phyloP scores from a whole-genome alignment of 2,797 vertebrate species.

The Tympanoctomys barrerae region DNA sequence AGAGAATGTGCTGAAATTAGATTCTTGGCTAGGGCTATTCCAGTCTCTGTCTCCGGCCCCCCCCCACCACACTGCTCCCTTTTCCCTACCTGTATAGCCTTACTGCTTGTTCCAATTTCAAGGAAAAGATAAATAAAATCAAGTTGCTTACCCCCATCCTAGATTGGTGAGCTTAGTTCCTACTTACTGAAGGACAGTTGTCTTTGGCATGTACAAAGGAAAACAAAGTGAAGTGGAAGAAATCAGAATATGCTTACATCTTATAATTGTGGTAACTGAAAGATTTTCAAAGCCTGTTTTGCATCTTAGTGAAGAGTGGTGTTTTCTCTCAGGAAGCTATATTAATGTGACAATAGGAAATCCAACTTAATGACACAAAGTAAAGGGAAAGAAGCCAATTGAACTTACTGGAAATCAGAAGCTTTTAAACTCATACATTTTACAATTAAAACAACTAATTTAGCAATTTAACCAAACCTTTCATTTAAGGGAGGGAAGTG shows the following conservation, averaged over 20 bases:
- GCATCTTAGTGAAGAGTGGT: slow-evolving; percentile 22
- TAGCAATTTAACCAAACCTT: slow-evolving; percentile 75
- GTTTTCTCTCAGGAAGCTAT: slow-evolving; percentile 51
- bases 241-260: background rate
- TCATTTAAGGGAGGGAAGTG: slow-evolving; percentile 73
- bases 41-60: background rate
- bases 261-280: slow-evolving; percentile 26
- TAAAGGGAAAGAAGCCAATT: slow-evolving; percentile 8
- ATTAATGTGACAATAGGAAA: slow-evolving; percentile 65
- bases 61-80: too few relatives aligned
- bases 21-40: background rate
- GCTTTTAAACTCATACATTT: slow-evolving; percentile 69
- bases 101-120: slow-evolving; percentile 39
- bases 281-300: slow-evolving; percentile 63
- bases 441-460: slow-evolving; percentile 73
- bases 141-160: slow-evolving; percentile 46
- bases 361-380: slow-evolving; percentile 49
- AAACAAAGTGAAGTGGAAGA: background rate
- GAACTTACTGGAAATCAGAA: slow-evolving; percentile 70
- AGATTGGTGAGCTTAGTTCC: slow-evolving; percentile 37
- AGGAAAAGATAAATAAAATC: slow-evolving; percentile 62
- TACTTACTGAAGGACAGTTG: slow-evolving; percentile 51
- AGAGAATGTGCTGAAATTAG: slow-evolving; percentile 64
- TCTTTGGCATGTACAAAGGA: background rate
- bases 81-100: background rate